phyloP scores from a whole-genome alignment of 2,888 invertebrate species.

The Xestoiulus laeticollis region DNA sequence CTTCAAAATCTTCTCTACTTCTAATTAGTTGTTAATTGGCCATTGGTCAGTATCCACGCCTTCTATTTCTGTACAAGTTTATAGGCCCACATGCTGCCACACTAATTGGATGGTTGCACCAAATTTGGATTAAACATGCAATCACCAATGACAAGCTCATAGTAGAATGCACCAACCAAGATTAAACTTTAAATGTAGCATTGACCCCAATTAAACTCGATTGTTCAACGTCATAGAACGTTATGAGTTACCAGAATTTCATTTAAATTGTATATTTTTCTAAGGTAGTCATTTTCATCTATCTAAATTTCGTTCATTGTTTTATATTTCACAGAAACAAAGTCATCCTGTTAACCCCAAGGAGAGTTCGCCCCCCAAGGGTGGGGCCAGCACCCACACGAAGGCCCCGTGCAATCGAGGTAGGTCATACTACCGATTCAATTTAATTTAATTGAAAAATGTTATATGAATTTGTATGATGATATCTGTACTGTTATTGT shows the following conservation, averaged over 20 bases:
- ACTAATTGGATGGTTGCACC: not conserved
- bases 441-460: too few relatives aligned
- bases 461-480: too few relatives aligned
- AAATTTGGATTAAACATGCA: not conserved
- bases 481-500: too few relatives aligned
- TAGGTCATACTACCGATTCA: not conserved
- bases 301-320: not conserved
- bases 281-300: not conserved
- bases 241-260: not conserved
- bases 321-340: not conserved
- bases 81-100: not conserved
- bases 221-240: too few relatives aligned
- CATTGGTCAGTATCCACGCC: not conserved
- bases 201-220: not conserved
- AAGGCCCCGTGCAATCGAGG: not conserved
- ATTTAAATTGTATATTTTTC: not conserved
- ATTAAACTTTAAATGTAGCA: not conserved
- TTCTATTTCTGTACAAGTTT: not conserved
- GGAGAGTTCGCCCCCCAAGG: constrained; percentile 18
- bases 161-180: not conserved
- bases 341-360: constrained; percentile 18
- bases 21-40: constrained; percentile 16
- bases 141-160: not conserved
- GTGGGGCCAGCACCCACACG: not conserved
- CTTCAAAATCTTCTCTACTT: not conserved